A percentile compares a stretch with the other conserved stretches of the same genome.
Conservation (phyloP, 1,140 invertebrate genomes). For the Scaptomyza montana region DNA sequence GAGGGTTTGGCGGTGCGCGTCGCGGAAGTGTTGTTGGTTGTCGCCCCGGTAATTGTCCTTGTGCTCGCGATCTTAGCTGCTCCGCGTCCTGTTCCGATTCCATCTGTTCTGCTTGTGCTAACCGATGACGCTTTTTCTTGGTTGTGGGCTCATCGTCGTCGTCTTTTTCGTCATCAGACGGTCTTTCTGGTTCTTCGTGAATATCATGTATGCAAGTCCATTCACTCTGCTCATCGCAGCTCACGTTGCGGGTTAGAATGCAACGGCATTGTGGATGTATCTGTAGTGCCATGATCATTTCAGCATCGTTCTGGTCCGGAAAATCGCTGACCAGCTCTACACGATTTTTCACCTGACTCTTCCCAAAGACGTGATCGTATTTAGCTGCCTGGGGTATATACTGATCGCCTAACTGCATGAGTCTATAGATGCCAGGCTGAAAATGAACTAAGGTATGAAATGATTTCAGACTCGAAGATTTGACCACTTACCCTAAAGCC, state of each 20-base stretch:
- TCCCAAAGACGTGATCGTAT: slow-evolving; percentile 92
- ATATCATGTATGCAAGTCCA: slow-evolving; percentile 98
- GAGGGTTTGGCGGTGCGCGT: neutral
- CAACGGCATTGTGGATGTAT: slow-evolving; percentile 97
- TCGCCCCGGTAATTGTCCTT: slow-evolving; percentile 5
- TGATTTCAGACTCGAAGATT: no score
- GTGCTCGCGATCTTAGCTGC: neutral
- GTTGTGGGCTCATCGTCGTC: slow-evolving; percentile 55
- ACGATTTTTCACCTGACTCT: slow-evolving; percentile 90
- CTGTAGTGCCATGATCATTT: slow-evolving; percentile 94
- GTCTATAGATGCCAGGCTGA: slow-evolving; percentile 93
- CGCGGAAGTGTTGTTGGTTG: neutral
- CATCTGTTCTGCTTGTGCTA: neutral
- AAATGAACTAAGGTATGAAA: slow-evolving; percentile 38
- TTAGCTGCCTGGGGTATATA: slow-evolving; percentile 90
- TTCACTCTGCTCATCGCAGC: slow-evolving; percentile 93
- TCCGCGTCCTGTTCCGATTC: neutral
- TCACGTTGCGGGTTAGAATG: slow-evolving; percentile 93
- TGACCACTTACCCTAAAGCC: slow-evolving; percentile 90
- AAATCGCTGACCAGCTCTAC: slow-evolving; percentile 96
- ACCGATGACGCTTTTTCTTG: slow-evolving; percentile 82
- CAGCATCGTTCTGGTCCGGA: slow-evolving; percentile 92
- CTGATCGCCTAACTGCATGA: slow-evolving; percentile 94
- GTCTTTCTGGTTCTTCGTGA: slow-evolving; percentile 65
- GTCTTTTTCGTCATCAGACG: slow-evolving; percentile 43